Evolutionary conservation across 2,797 vertebrate species (phyloP), one percentile per base, ranked within the genome.

Genomic region (Tapirus indicus): DNA sequence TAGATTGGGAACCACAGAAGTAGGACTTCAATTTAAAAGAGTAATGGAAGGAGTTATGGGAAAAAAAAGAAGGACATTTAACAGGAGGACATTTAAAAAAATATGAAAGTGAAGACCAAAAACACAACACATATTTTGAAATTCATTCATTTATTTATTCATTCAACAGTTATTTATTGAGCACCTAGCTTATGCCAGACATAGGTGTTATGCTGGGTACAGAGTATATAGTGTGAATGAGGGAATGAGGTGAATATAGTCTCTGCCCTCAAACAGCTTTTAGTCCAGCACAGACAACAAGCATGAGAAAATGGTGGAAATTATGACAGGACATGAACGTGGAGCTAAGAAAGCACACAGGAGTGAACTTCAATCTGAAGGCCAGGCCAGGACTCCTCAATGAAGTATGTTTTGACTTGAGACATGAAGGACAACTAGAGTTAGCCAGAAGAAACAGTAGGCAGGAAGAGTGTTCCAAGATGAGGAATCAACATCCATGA

Each of bases 1-100:
- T 6, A 72, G 7, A 68, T 1, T 49, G 29, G 29, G 32, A 85
- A 52, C 3, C 41, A 56, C 6, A 87, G 47, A 10, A 2, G 38
- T 41, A 86, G 18, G 25, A 41, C 32, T 82, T 95, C 91, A 64
- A 58, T 68, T 75, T 58, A 58, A 82, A 93, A 90, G n/a, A 86
- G 1, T 64, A 96, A 35, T 89, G 29, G n/a, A 62, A 95, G 27
- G 6, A 72, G 10, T 44, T 78, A 12, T 47, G 2, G 32, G 5
- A 5, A 44, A 1, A 20, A 56, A 62, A 44, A 66, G 7, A 32
- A 75, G 8, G 29, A 74, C 35, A 84, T 64, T 92, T 93, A 84
- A 52, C 54, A 77, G 21, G 29, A 78, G 18, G 7, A 21, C 79
- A 47, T 68, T 92, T 89, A 84, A 5, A 69, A 74, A 82, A 90